phyloP scores from a whole-genome alignment of 1,140 invertebrate genomes.

The Cardiocondyla obscurior region DNA sequence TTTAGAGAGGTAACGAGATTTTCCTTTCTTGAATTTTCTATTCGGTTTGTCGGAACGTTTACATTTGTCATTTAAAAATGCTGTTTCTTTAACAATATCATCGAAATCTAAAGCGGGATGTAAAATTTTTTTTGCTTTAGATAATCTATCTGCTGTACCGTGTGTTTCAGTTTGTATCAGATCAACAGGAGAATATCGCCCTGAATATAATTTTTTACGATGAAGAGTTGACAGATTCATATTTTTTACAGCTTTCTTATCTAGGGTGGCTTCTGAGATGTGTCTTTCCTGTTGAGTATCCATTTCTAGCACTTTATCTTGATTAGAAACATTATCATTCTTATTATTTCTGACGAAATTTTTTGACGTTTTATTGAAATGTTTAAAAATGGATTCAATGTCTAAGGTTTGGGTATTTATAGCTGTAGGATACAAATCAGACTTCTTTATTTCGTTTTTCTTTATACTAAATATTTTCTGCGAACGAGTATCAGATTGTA shows the following conservation, averaged over 20 bases:
- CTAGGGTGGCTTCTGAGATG: background rate
- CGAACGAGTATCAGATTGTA: background rate
- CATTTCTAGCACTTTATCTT: background rate
- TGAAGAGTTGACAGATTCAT: background rate
- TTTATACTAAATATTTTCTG: background rate
- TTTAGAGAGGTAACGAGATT: background rate
- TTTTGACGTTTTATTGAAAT: constrained; percentile 11
- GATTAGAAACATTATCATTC: background rate
- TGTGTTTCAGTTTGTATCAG: constrained; percentile 36
- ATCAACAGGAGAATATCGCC: constrained; percentile 69
- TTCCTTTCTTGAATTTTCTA: background rate
- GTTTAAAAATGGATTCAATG: background rate
- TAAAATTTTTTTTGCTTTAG: background rate
- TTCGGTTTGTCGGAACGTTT: background rate
- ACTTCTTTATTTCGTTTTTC: background rate
- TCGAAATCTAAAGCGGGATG: constrained; percentile 71
- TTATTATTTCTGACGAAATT: background rate
- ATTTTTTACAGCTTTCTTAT: background rate
- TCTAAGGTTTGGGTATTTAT: background rate
- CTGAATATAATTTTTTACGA: constrained; percentile 73
- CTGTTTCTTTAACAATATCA: background rate
- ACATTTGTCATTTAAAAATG: background rate
- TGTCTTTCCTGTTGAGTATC: background rate
- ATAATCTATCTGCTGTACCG: background rate
- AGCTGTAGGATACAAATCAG: no score